A percentile compares a stretch with the other conserved stretches of the same genome.
These are phyloP conservation scores for Rhogogaster chlorosoma DNA, from an alignment of 2,888 invertebrate genomes.

Conservation along the genomic window DNA sequence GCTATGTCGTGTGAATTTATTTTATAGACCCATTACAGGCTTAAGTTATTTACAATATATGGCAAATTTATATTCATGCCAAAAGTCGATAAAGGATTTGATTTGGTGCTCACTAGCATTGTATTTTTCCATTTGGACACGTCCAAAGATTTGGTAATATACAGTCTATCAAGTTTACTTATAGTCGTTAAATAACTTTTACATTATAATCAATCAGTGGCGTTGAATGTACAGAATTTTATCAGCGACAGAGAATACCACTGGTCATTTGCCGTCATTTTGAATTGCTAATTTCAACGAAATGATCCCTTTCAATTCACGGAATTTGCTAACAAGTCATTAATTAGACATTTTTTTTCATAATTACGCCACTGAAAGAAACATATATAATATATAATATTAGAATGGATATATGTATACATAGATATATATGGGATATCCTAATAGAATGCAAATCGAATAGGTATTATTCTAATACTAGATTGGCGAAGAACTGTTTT, in stretches of 20 bases:
- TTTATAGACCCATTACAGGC: not conserved
- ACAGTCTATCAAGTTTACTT: constrained; percentile 38
- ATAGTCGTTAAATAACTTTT: constrained; percentile 49
- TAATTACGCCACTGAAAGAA: constrained; percentile 23
- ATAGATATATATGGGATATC: not conserved
- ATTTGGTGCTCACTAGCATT: constrained; percentile 70
- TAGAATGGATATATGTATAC: not conserved
- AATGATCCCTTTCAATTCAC: not conserved
- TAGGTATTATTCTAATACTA: constrained; percentile 27
- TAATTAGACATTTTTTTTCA: too few species aligned
- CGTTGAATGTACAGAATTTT: not conserved
- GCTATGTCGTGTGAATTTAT: not conserved
- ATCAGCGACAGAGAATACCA: not conserved
- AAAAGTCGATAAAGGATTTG: constrained; percentile 60
- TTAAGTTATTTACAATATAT: constrained; percentile 40
- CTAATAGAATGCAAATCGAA: constrained; percentile 41
- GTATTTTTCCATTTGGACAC: constrained; percentile 61
- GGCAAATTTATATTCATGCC: constrained; percentile 31
- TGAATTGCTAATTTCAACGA: not conserved
- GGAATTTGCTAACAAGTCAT: too few species aligned
- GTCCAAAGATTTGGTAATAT: constrained; percentile 51
- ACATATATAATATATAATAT: not conserved
- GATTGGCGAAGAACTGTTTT: not conserved
- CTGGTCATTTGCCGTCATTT: not conserved
- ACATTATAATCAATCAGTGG: constrained; percentile 23